These are phyloP conservation scores for Candidula unifasciata DNA, from an alignment of 2,888 invertebrate species.

Conservation along the genomic window DNA sequence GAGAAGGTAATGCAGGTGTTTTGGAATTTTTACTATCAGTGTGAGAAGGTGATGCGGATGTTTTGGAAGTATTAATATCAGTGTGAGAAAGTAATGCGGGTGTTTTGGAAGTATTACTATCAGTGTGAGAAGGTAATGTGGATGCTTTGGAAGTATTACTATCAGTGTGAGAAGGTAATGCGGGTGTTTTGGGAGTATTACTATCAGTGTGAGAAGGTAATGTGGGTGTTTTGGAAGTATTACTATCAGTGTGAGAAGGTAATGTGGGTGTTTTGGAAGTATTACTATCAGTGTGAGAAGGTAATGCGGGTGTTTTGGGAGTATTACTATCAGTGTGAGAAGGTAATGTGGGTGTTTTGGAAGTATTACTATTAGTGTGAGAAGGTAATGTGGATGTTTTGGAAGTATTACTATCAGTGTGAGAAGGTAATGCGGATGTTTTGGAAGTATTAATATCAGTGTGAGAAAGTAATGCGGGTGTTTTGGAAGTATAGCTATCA, in stretches of 20 bases:
- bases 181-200: constrained; percentile 65
- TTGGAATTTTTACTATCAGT: not conserved
- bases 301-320: no score
- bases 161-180: constrained; percentile 64
- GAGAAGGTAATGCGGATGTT: no score
- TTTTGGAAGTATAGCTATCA: constrained; percentile 64
- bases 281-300: constrained; percentile 64
- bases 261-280: no score
- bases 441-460: constrained; percentile 65
- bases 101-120: constrained; percentile 65
- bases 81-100: constrained; percentile 55
- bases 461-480: constrained; percentile 54
- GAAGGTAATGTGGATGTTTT: no score
- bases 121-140: constrained; percentile 64
- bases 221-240: constrained; percentile 66
- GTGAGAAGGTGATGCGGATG: no score
- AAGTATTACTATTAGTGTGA: constrained; percentile 64
- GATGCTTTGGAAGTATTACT: constrained; percentile 66
- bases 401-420: constrained; percentile 65
- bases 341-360: no score
- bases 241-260: constrained; percentile 64
- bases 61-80: constrained; percentile 65
- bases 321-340: constrained; percentile 63
- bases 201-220: constrained; percentile 64
- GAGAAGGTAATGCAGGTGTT: constrained; percentile 55